Evolutionary conservation across 2,797 vertebrate species (phyloP), one percentile per base, ranked within the genome.

Genomic region (Rhinoraja longicauda): DNA sequence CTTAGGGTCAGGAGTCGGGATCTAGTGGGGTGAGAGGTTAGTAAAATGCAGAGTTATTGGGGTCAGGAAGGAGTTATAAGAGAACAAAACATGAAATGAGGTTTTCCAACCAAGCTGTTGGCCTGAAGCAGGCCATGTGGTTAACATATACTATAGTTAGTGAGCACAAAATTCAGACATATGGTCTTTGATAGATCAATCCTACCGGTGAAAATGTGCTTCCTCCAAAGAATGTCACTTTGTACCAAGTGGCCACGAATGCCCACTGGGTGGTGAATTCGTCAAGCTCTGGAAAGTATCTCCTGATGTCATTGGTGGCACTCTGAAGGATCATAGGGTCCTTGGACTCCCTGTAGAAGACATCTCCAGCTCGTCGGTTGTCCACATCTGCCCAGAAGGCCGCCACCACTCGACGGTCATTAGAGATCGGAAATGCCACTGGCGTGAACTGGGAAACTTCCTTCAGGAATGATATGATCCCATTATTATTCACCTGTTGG

Each of bases 301-400:
- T 96, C 10, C 86, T 95, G 82, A 98, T 95, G 57, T 99, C 98
- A 6, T 93, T 94, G 0, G 97, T 97, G 0, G 98, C 98, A 93
- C 96, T 97, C 90, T 90, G 96, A 94, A 99, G 95, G 29, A 96
- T 95, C 93, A 95, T 94, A 0, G 95, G 95, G 92, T 98, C 97
- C 0, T 95, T 96, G 94, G 97, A 98, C 95, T 99, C 98, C 64
- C 98, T 96, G 96, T 97, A 99, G 95, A 97, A 99, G 82, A 99
- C 97, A 5, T 95, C 96, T 0, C 99, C 99, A 0, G 98, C 98
- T 4, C 95, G 96, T 0, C 98, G 97, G 94, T 99, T 99, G 95
- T 99, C 99, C 93, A 99, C 98, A 0, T 99, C 98, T 0, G 99
- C 98, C 99, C 99, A 99, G 96, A 99, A 99, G 0, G 98, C 98